phyloP scores from a whole-genome alignment of 1,140 invertebrate species.

The roundworm (Caenorhabditis elegans) region DNA sequence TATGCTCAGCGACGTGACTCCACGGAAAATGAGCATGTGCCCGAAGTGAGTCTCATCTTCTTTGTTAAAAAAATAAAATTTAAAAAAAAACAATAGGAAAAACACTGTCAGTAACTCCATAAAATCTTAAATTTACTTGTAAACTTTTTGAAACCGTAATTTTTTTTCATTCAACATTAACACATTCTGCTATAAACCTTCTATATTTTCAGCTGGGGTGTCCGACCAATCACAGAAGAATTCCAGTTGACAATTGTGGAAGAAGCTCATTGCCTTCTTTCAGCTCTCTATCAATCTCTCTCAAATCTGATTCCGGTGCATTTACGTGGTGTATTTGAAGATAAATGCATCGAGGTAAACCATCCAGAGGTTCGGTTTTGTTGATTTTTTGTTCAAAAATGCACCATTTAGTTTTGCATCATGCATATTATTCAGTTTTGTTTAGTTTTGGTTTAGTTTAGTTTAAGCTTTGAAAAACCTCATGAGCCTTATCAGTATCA shows the following conservation, averaged over 20 bases:
- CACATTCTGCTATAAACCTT: no score
- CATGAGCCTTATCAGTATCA: neutral
- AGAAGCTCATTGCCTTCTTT: constrained; percentile 61
- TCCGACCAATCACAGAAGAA: constrained; percentile 60
- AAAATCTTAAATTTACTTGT: no score
- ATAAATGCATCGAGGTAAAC: constrained; percentile 57
- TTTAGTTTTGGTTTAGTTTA: neutral
- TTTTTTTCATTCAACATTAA: no score
- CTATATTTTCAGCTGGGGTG: constrained; percentile 58
- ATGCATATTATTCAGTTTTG: neutral
- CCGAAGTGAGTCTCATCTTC: constrained; percentile 51
- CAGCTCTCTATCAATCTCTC: constrained; percentile 59
- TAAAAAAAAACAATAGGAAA: no score
- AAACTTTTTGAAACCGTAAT: no score
- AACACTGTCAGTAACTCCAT: no score
- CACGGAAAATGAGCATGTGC: constrained; percentile 61
- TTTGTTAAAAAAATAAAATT: neutral
- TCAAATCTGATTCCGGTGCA: constrained; percentile 56
- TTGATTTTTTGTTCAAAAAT: neutral
- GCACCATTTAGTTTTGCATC: neutral
- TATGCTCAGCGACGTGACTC: constrained; percentile 64
- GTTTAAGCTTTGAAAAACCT: neutral
- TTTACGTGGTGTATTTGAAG: constrained; percentile 55
- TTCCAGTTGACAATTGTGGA: constrained; percentile 59
- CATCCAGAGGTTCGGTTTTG: neutral